Percentiles rank a stretch among this genome's conserved stretches.
These are phyloP conservation scores for Hyaena hyaena DNA, from an alignment of 2,113 vertebrate genomes.

Conservation along the genomic window DNA sequence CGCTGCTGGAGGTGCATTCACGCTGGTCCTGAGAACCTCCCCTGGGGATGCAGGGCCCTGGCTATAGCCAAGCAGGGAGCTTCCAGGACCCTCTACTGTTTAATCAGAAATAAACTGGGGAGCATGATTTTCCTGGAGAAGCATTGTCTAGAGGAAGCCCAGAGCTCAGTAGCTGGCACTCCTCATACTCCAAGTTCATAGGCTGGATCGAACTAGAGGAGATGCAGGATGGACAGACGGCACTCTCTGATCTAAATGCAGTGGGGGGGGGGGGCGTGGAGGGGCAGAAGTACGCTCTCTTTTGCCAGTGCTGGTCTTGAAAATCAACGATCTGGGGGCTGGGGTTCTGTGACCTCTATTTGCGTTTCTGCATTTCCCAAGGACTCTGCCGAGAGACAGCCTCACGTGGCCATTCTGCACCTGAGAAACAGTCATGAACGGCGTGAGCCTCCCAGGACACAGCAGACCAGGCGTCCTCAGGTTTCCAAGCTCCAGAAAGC, in stretches of 20 bases:
- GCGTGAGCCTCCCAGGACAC: too few species aligned
- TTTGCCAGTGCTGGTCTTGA: background rate
- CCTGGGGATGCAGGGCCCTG: background rate
- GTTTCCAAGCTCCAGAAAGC: background rate
- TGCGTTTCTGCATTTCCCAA: background rate
- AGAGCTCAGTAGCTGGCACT: background rate
- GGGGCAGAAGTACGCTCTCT: too few species aligned
- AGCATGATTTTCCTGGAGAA: background rate
- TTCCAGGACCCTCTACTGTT: background rate
- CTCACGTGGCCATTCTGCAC: too few species aligned
- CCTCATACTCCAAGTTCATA: background rate
- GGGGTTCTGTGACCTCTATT: background rate
- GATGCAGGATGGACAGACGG: too few species aligned
- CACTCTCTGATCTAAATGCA: too few species aligned
- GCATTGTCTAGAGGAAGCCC: background rate
- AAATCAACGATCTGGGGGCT: accelerated
- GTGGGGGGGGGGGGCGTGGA: too few species aligned
- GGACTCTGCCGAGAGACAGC: background rate
- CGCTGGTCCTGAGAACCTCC: background rate
- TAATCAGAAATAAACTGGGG: background rate
- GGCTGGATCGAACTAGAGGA: too few species aligned
- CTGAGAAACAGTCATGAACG: too few species aligned
- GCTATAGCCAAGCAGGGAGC: background rate
- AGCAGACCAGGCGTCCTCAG: background rate
- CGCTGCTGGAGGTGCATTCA: background rate